Conservation (phyloP, 2,113 vertebrate genomes). For the Rhabdomys dilectus region DNA sequence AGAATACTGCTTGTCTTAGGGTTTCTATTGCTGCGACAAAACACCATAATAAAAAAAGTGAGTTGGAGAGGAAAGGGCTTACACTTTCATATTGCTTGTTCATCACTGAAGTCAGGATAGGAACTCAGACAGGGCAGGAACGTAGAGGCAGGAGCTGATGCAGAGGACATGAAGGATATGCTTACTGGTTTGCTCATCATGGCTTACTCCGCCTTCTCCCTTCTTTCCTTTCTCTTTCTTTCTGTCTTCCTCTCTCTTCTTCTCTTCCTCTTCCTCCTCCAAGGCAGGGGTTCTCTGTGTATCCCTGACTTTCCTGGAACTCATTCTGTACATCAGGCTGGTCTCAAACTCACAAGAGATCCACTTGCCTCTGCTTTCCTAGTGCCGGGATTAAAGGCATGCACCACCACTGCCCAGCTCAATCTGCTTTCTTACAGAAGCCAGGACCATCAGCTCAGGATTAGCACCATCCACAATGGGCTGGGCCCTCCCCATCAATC, state of each 20-base stretch:
- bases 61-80: neutral
- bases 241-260: neutral
- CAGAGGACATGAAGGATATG: neutral
- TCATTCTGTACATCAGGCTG: neutral
- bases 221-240: fast-evolving
- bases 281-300: neutral
- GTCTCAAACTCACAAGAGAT: neutral
- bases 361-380: neutral
- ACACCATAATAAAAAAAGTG: neutral
- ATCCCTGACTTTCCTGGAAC: neutral
- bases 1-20: constrained; percentile 3
- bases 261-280: neutral
- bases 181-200: neutral
- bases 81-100: neutral
- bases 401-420: neutral
- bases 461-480: neutral
- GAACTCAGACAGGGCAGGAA: neutral
- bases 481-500: neutral
- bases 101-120: neutral
- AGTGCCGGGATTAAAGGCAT: neutral
- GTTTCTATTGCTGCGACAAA: neutral
- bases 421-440: neutral
- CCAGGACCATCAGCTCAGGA: neutral
- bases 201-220: too few species aligned
- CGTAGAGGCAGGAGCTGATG: neutral